A percentile compares a stretch with the other conserved stretches of the same genome.
Evolutionary conservation across 2,113 vertebrate genomes (phyloP).

Genomic region (Mellivora capensis): DNA sequence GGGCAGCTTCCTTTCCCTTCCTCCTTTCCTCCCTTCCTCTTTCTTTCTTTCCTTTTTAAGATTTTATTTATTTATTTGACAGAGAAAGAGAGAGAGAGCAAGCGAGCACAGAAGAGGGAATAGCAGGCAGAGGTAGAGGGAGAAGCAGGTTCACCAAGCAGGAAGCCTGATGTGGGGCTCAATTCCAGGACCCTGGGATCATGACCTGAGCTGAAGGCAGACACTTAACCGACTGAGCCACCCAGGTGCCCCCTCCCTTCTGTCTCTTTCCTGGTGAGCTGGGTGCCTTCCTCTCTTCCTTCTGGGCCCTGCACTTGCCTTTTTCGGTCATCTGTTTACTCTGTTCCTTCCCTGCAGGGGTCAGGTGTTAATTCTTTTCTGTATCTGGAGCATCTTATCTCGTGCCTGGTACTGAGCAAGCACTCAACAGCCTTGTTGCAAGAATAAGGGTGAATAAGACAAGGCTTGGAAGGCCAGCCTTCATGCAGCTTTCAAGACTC

Average conservation of each 20-base stretch:
- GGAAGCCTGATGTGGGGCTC: too few relatives aligned
- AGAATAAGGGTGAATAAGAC: neutral
- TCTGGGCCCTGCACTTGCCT: neutral
- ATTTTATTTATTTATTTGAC: too few relatives aligned
- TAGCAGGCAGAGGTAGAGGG: too few relatives aligned
- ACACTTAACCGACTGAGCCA: too few relatives aligned
- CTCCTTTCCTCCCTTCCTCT: too few relatives aligned
- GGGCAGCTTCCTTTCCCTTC: neutral
- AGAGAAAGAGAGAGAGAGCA: too few relatives aligned
- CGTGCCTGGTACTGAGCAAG: neutral
- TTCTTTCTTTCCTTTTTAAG: too few relatives aligned
- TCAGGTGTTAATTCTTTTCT: neutral
- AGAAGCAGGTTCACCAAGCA: too few relatives aligned
- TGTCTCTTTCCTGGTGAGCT: neutral
- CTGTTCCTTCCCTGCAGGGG: neutral
- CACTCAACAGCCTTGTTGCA: neutral
- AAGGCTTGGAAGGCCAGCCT: neutral
- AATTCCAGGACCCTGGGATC: too few relatives aligned
- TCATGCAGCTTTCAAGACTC: neutral
- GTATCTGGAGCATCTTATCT: neutral
- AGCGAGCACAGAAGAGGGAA: too few relatives aligned
- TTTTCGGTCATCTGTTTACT: neutral
- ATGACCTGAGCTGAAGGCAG: too few relatives aligned
- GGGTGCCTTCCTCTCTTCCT: neutral
- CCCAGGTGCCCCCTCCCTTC: too few relatives aligned